phyloP scores from a whole-genome alignment of 2,113 vertebrate genomes.

The Tor tambroides region DNA sequence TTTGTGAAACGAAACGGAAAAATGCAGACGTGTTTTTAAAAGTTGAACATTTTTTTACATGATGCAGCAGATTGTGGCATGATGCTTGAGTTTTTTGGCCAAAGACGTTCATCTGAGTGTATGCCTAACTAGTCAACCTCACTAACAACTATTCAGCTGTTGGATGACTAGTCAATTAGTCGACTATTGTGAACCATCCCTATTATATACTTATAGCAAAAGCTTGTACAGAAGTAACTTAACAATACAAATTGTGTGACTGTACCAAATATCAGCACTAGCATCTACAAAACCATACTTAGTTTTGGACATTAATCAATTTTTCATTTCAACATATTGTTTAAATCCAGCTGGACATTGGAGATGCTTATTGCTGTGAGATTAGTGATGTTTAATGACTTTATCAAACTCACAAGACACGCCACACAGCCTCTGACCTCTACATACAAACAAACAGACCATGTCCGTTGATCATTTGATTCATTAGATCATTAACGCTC shows the following conservation, averaged over 20 bases:
- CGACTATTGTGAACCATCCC: not conserved
- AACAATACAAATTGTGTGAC: not conserved
- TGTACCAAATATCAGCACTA: not conserved
- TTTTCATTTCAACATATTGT: not conserved
- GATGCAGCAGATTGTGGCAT: not conserved
- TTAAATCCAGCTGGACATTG: not conserved
- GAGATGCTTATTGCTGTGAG: not conserved
- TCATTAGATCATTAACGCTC: not conserved
- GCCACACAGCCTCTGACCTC: not conserved
- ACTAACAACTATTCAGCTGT: not conserved
- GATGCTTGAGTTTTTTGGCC: not conserved
- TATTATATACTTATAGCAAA: not conserved
- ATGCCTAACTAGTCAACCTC: not conserved
- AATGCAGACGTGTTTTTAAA: not conserved
- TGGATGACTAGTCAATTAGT: no score
- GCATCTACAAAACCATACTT: not conserved
- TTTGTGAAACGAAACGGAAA: not conserved
- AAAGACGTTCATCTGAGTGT: not conserved
- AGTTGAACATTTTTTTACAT: not conserved
- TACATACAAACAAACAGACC: not conserved
- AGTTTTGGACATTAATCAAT: not conserved
- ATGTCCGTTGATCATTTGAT: not conserved
- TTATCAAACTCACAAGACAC: slow-evolving; percentile 49
- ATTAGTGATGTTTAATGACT: slow-evolving; percentile 22
- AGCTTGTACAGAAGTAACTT: not conserved